Percentiles rank a stretch among this genome's conserved stretches.
These are phyloP conservation scores for Lamellibrachia luymesi DNA, from an alignment of 1,140 invertebrate species.

Conservation along the genomic window DNA sequence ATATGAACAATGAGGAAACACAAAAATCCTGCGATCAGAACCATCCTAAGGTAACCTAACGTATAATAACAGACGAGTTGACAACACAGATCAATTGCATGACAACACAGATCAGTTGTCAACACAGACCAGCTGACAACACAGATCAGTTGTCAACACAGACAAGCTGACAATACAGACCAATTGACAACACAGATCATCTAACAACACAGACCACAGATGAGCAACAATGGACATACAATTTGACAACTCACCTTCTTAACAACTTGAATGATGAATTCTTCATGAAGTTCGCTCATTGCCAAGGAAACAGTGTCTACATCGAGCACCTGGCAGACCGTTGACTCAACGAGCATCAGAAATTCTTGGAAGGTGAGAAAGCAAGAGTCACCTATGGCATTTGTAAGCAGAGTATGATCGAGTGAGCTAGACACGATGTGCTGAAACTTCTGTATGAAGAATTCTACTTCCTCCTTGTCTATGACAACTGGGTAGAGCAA, in stretches of 20 bases:
- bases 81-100: not conserved
- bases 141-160: not conserved
- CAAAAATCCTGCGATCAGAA: no score
- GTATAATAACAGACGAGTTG: not conserved
- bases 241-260: slow-evolving; percentile 66
- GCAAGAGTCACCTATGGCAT: not conserved
- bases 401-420: not conserved
- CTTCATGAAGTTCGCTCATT: slow-evolving; percentile 73
- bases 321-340: slow-evolving; percentile 57
- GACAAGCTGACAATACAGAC: not conserved
- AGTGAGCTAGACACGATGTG: slow-evolving; percentile 40
- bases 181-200: not conserved
- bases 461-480: slow-evolving; percentile 50
- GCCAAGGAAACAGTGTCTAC: slow-evolving; percentile 67
- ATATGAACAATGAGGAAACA: no score
- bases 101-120: not conserved
- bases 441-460: slow-evolving; percentile 46
- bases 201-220: not conserved
- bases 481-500: slow-evolving; percentile 42
- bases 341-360: slow-evolving; percentile 69
- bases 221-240: no score
- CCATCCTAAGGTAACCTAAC: no score
- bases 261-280: slow-evolving; percentile 77
- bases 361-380: slow-evolving; percentile 70
- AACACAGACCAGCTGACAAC: not conserved